Percentiles rank a stretch among this genome's conserved stretches.
phyloP scores from a whole-genome alignment of 2,797 vertebrate genomes.

The Pampus argenteus region DNA sequence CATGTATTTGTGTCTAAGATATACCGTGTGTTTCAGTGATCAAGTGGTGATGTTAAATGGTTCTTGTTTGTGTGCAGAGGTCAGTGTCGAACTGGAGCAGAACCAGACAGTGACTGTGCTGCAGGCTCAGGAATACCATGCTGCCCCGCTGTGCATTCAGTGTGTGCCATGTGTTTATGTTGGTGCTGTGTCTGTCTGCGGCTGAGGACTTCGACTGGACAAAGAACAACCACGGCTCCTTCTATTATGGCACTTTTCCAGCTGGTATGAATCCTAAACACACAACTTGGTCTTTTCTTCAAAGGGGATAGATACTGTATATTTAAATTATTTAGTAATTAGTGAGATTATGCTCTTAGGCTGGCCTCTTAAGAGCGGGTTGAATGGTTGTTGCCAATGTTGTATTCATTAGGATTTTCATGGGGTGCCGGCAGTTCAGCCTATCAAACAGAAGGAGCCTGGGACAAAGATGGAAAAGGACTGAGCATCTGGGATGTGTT shows the following conservation, averaged over 20 bases:
- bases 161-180: constrained; percentile 84
- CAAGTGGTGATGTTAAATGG: constrained; percentile 15
- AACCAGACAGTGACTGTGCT: constrained; percentile 63
- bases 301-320: neutral
- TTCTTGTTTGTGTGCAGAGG: constrained; percentile 54
- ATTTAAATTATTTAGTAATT: neutral
- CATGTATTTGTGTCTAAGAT: too few relatives aligned
- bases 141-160: constrained; percentile 68
- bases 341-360: neutral
- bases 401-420: constrained; percentile 88
- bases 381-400: constrained; percentile 11
- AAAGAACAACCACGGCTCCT: constrained; percentile 90
- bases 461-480: constrained; percentile 96
- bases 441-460: constrained; percentile 96
- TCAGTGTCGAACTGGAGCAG: constrained; percentile 62
- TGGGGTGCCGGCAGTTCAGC: constrained; percentile 96
- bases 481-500: constrained; percentile 96
- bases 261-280: constrained; percentile 80
- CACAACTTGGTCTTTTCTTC: constrained; percentile 9
- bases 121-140: constrained; percentile 76
- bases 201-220: constrained; percentile 89
- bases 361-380: neutral
- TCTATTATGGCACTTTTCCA: constrained; percentile 96
- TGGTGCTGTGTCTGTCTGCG: constrained; percentile 82
- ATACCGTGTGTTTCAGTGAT: too few relatives aligned